Base-by-base conservation (phyloP, 2,888 invertebrate genomes). In the Glomeris marginata region DNA sequence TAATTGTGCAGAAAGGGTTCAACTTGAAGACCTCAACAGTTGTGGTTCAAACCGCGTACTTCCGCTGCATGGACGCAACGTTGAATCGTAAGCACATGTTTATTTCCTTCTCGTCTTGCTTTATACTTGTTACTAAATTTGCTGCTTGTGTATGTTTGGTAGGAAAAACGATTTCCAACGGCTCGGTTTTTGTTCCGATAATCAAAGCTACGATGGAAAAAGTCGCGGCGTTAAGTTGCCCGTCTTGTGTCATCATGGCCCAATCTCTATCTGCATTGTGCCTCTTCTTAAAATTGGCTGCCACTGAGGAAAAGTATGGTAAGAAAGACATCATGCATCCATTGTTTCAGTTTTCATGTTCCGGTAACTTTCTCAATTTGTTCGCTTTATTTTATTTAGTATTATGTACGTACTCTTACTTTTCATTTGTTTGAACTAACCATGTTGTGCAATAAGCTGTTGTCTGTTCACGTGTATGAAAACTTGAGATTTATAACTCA, bases 1-100 rank as follows among this genome's bases (percentile, higher is more conserved):
- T n/a, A n/a, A n/a, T n/a, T n/a, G 28, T 69, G 10, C 68, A 81
- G 78, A 84, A 80, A 66, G 84, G 83, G 20, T 57, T 68, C n/a
- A 60, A 59, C 1, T 72, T 80, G 11, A 91, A 91, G 69, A 80
- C 78, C 48, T 78, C 83, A 11, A 83, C 84, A 13, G 77, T 81
- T 48, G 66, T 75, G 10, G 84, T 91, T 4, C 77, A 85, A 52
- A 79, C 80, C 45, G 77, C 81, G 42, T 90, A 88, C 67, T 75
- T 84, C 53, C 78, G 79, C 62, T 78, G 86, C 66, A 72, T 88
- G 66, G 70, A 80, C 41, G 71, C 75, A 13, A 77, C 79, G 57
- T 74, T 81, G 59, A 74, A 77, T 59, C 68, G 69, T 54, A 71
- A 57, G 57, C 52, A 8, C n/a, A 1, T 40, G 34, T 48, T 18